These are phyloP conservation scores for Luscinia megarhynchos DNA, from an alignment of 2,797 vertebrate species.

Conservation along the genomic window DNA sequence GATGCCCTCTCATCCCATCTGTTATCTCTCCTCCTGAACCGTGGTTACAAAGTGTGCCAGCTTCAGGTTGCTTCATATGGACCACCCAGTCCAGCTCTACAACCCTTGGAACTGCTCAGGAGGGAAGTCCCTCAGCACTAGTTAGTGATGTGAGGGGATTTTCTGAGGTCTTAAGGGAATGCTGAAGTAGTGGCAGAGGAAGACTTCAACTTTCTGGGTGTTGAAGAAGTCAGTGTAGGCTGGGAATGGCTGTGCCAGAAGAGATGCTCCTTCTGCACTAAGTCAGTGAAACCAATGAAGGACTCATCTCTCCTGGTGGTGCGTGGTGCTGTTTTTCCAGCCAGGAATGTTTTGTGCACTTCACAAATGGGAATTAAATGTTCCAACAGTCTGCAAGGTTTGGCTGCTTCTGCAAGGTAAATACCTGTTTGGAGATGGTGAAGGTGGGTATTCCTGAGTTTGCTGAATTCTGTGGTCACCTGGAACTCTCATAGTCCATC, in stretches of 20 bases:
- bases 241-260: neutral
- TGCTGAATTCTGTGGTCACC: neutral
- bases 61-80: neutral
- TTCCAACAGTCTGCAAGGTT: neutral
- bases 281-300: neutral
- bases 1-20: neutral
- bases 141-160: neutral
- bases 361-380: neutral
- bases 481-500: neutral
- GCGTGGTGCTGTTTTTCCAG: neutral
- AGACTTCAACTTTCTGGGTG: neutral
- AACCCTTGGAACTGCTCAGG: neutral
- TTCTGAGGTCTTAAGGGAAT: neutral
- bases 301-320: neutral
- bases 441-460: neutral
- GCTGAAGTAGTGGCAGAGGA: neutral
- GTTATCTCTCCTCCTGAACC: neutral
- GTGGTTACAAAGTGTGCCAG: neutral
- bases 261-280: neutral
- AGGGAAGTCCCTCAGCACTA: neutral
- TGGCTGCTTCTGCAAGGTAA: neutral
- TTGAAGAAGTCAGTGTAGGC: neutral
- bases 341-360: neutral
- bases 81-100: neutral
- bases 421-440: neutral